phyloP scores from a whole-genome alignment of 2,113 vertebrate genomes.

The Tretioscincus oriximinensis region DNA sequence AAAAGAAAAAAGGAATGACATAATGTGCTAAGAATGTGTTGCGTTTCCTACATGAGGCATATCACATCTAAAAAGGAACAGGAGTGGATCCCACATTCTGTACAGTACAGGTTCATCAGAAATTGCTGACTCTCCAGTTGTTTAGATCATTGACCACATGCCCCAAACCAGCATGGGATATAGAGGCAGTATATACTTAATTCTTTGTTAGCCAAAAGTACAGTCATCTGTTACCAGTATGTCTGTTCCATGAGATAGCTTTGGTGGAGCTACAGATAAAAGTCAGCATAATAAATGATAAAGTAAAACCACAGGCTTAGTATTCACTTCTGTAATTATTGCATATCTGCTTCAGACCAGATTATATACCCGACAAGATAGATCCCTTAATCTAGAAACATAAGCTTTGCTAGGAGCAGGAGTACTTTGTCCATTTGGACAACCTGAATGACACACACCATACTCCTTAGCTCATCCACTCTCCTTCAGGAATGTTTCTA shows the following conservation, averaged over 20 bases:
- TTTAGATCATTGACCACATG: neutral
- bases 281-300: neutral
- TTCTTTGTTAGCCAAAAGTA: neutral
- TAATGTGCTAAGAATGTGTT: neutral
- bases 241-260: neutral
- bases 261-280: neutral
- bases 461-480: no score
- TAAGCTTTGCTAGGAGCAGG: no score
- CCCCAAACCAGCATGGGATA: neutral
- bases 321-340: neutral
- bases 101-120: neutral
- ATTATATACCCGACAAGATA: neutral
- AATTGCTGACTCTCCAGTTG: neutral
- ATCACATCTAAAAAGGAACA: neutral
- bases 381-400: neutral
- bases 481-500: no score
- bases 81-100: neutral
- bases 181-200: neutral
- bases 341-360: neutral
- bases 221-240: neutral
- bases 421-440: neutral
- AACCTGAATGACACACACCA: no score
- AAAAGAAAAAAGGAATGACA: neutral
- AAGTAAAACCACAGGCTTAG: neutral
- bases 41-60: neutral